Base-by-base conservation (phyloP, 2,888 invertebrate species). In the Diadegma fenestrale region DNA sequence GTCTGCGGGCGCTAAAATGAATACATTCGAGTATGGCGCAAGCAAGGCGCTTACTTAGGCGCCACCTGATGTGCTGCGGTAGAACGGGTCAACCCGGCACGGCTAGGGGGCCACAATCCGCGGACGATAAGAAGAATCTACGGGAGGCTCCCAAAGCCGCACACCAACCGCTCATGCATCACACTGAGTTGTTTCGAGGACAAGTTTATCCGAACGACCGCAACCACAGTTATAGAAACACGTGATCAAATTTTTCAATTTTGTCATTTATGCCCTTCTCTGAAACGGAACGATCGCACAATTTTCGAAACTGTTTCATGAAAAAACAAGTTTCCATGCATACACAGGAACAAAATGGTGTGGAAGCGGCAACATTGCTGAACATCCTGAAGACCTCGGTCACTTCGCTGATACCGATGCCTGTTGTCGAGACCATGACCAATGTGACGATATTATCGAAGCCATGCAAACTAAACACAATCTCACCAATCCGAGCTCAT, bases 371-470 rank as follows among this genome's bases (percentile, higher is more conserved):
- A 92, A 90, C 86, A 85, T 91, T 37, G 90, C 93, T 19, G 78
- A 86, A 84, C 87, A 89, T 87, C 89, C 90, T 71, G 82, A 92
- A 64, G 90, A 93, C 73, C 89, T 92, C 19, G 92, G 92, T 22
- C 26, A 76, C 66, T 91, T 88, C 54, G 89, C 89, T 43, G 89
- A 90, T 77, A 92, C 92, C 17, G 93, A 93, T 83, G 89, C 90
- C 14, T 93, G 93, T 88, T 93, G 93, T 87, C 90, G 93, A n/a
- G 88, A 89, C 10, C 93, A 93, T 82, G 93, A 93, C 64, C 88
- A 90, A 75, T 93, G 93, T 82, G 82, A 87, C 37, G 93, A 92
- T 87, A 81, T 89, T 61, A 92, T 93, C 82, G 89, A 88, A 68
- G 89, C 92, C 37, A 87, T 82, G 87, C 84, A 87, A 76, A 90